Evolutionary conservation across 2,888 invertebrate species (phyloP).

Genomic region (Drosophila bunnanda): DNA sequence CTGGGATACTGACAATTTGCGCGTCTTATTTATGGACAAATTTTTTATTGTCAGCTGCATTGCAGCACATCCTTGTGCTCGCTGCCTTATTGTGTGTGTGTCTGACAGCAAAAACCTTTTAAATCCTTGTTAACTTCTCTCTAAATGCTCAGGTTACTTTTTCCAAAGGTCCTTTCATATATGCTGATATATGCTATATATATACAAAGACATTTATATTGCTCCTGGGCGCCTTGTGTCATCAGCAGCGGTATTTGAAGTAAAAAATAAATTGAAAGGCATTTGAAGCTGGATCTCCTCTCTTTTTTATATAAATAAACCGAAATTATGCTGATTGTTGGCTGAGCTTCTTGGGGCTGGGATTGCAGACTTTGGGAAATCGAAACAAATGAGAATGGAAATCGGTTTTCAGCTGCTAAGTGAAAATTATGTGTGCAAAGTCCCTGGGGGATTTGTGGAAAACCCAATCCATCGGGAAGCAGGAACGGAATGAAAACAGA

Average conservation of each 20-base stretch:
- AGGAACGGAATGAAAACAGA: conserved; percentile 9
- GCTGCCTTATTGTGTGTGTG: conserved; percentile 54
- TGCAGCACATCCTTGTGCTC: conserved; percentile 43
- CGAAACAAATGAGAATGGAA: conserved; percentile 56
- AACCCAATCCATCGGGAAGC: neutral
- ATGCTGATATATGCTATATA: conserved; percentile 1
- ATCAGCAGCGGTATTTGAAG: conserved; percentile 59
- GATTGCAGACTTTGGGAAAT: conserved; percentile 34
- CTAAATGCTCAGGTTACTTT: conserved; percentile 75
- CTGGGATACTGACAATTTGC: conserved; percentile 44
- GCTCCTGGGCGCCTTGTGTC: conserved; percentile 64
- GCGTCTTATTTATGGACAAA: conserved; percentile 48
- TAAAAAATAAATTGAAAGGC: conserved; percentile 70
- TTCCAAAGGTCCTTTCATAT: conserved; percentile 7
- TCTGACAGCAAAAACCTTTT: conserved; percentile 82
- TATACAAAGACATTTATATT: conserved; percentile 40
- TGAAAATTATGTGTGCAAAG: conserved; percentile 51
- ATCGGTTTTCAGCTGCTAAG: conserved; percentile 50
- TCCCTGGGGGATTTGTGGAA: conserved; percentile 19
- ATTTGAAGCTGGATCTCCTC: conserved; percentile 50
- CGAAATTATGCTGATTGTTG: conserved; percentile 77
- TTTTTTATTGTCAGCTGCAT: conserved; percentile 69
- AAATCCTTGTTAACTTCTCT: conserved; percentile 82
- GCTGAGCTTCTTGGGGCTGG: conserved; percentile 13
- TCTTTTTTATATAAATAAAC: conserved; percentile 34